Conservation (phyloP, 2,888 invertebrate species). For the Sclerodermus sp. region DNA sequence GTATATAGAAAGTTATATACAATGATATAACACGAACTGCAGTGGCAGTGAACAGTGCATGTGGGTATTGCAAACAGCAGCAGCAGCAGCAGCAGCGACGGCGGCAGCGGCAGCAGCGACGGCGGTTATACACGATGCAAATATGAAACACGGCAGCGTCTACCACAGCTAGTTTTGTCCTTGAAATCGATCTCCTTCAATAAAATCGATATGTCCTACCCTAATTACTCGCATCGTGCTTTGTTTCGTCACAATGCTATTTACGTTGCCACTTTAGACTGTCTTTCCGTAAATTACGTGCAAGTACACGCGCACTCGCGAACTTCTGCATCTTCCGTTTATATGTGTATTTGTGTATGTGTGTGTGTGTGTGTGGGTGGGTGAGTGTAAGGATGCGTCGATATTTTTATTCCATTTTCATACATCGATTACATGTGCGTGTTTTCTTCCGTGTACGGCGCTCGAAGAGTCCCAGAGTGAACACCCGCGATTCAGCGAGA, state of each 20-base stretch:
- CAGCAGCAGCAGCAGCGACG: slow-evolving; percentile 43
- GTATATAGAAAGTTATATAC: slow-evolving; percentile 41
- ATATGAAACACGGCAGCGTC: slow-evolving; percentile 53
- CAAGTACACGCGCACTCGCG: background rate
- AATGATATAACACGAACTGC: slow-evolving; percentile 56
- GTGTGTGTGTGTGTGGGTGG: too few relatives aligned
- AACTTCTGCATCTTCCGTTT: background rate
- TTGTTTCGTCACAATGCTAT: background rate
- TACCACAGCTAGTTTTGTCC: slow-evolving; percentile 46
- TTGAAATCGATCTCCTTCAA: background rate
- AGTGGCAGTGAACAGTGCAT: slow-evolving; percentile 58
- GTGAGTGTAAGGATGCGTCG: background rate
- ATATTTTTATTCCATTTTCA: slow-evolving; percentile 3
- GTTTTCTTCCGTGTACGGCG: background rate
- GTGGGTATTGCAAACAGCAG: slow-evolving; percentile 53
- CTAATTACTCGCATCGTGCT: background rate
- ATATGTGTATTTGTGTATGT: too few relatives aligned
- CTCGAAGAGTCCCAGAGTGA: too few relatives aligned
- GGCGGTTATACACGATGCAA: slow-evolving; percentile 39
- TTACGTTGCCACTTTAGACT: background rate
- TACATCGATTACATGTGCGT: background rate
- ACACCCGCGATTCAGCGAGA: background rate
- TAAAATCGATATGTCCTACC: background rate
- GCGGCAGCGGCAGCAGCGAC: slow-evolving; percentile 12
- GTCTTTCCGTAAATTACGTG: background rate